These are phyloP conservation scores for Urosaurus nigricauda DNA, from an alignment of 2,797 vertebrate genomes.

Conservation along the genomic window DNA sequence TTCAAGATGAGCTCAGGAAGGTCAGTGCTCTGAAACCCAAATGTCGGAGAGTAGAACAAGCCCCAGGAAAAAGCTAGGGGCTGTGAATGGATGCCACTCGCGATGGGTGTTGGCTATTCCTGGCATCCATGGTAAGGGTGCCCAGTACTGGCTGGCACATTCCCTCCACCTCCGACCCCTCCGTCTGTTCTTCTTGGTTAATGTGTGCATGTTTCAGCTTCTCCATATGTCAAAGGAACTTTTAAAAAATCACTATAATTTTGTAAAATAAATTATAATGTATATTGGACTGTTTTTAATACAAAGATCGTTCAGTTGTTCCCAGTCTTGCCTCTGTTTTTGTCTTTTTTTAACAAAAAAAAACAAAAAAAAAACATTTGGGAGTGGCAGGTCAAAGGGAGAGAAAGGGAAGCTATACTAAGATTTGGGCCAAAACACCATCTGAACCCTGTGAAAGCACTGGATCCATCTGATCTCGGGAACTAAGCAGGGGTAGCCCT, in stretches of 20 bases:
- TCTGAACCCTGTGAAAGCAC: no score
- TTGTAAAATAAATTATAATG: slow-evolving; percentile 60
- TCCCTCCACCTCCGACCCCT: not conserved
- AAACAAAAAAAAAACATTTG: no score
- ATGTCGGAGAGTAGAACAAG: no score
- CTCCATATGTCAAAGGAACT: slow-evolving; percentile 43
- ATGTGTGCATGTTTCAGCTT: accelerated
- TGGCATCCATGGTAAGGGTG: not conserved
- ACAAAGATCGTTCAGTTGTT: not conserved
- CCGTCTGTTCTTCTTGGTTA: accelerated
- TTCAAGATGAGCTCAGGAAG: no score
- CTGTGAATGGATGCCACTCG: no score
- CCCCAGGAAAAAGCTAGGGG: no score
- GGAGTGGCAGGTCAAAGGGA: not conserved
- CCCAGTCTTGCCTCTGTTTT: not conserved
- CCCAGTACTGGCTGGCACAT: not conserved
- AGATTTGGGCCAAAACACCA: no score
- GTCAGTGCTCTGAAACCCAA: no score
- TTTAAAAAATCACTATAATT: slow-evolving; percentile 59
- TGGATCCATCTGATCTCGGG: no score
- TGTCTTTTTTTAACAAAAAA: not conserved
- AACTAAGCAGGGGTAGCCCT: no score
- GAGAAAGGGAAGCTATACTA: not conserved
- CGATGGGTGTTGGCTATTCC: no score
- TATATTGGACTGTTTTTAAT: slow-evolving; percentile 24